Percentiles rank a stretch among this genome's conserved stretches.
phyloP scores from a whole-genome alignment of 2,113 vertebrate species.

The Melanerpes aurifrons region DNA sequence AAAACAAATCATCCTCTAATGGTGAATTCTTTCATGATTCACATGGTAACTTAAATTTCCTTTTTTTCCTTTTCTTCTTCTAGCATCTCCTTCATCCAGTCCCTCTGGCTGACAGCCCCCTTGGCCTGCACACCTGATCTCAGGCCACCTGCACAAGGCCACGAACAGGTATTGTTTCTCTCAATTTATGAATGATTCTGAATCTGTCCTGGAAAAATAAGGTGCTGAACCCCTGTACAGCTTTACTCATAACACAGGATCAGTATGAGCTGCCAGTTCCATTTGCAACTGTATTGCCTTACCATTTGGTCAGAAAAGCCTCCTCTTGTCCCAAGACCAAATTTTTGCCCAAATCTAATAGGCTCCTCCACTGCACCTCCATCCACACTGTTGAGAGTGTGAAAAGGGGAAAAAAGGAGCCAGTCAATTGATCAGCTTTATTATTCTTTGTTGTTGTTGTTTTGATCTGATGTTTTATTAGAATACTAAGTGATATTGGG shows the following conservation, averaged over 20 bases:
- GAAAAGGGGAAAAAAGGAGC: background rate
- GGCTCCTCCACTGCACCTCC: constrained; percentile 63
- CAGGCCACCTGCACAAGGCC: background rate
- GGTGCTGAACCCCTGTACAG: background rate
- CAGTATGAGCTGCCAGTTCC: background rate
- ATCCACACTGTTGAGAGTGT: constrained; percentile 57
- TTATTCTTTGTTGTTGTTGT: background rate
- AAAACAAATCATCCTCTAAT: background rate
- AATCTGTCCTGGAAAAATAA: background rate
- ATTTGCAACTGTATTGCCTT: constrained; percentile 24
- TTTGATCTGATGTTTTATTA: background rate
- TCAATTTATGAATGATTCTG: background rate
- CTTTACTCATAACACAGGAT: background rate
- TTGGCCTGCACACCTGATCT: background rate
- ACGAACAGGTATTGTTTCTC: background rate
- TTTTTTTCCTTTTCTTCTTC: background rate
- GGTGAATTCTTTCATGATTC: background rate
- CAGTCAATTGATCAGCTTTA: background rate
- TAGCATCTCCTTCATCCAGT: background rate
- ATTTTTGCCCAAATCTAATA: constrained; percentile 78
- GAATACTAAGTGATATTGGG: background rate
- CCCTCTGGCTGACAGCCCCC: background rate
- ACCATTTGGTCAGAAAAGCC: constrained; percentile 76
- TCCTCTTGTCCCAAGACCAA: constrained; percentile 75
- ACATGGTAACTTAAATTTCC: background rate